Conservation (phyloP, 2,113 vertebrate genomes). For the Phrynosoma blainvillii region DNA sequence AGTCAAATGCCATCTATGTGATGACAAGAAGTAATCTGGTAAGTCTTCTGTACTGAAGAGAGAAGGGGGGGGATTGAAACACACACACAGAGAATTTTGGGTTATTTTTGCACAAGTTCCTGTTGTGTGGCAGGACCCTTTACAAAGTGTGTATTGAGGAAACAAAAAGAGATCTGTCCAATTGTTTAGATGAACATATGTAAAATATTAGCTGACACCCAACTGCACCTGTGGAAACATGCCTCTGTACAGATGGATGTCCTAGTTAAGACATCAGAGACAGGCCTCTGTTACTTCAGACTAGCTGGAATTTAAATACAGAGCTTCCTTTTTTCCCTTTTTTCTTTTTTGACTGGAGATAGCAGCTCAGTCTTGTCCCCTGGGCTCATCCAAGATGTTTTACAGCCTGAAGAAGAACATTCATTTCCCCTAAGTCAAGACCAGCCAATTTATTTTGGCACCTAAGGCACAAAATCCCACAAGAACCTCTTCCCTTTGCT, state of each 20-base stretch:
- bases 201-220: conserved; percentile 69
- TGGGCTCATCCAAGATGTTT: neutral
- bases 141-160: conserved; percentile 53
- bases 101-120: conserved; percentile 56
- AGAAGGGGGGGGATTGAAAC: too few relatives aligned
- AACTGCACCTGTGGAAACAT: conserved; percentile 72
- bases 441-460: neutral
- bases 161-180: conserved; percentile 65
- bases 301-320: conserved; percentile 41
- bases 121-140: conserved; percentile 56
- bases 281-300: conserved; percentile 23
- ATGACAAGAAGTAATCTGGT: neutral
- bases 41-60: conserved; percentile 12
- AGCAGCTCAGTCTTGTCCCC: neutral
- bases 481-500: neutral
- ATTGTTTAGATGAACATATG: conserved; percentile 66
- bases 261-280: neutral
- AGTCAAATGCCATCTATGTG: neutral
- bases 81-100: conserved; percentile 5
- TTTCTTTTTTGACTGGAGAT: neutral
- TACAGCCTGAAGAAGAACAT: neutral
- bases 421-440: neutral
- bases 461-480: neutral
- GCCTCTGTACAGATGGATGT: conserved; percentile 52
- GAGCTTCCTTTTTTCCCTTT: conserved; percentile 1